phyloP scores from a whole-genome alignment of 2,888 invertebrate species.

The Calameuta filiformis region DNA sequence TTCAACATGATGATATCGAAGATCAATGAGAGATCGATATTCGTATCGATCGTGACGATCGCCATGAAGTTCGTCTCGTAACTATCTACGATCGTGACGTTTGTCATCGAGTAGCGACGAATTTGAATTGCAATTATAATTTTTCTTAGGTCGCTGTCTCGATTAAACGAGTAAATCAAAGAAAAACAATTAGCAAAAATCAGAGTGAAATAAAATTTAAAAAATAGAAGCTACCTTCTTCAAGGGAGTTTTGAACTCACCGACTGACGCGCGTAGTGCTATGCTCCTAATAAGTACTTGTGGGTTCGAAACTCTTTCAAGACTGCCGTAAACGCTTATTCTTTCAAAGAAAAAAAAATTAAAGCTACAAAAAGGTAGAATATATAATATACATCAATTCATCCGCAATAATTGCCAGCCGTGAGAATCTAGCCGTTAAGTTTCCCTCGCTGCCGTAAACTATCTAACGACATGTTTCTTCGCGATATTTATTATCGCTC shows the following conservation, averaged over 20 bases:
- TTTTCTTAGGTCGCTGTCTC: background rate
- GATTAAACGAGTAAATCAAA: background rate
- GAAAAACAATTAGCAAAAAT: background rate
- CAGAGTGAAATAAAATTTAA: constrained; percentile 7
- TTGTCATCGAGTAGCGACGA: background rate
- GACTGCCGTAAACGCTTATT: constrained; percentile 45
- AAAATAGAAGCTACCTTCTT: constrained; percentile 14
- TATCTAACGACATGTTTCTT: background rate
- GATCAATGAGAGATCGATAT: background rate
- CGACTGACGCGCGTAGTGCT: constrained; percentile 29
- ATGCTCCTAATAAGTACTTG: constrained; percentile 17
- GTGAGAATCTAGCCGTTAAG: background rate
- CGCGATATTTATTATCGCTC: background rate
- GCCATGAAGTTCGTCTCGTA: background rate
- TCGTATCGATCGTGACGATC: background rate
- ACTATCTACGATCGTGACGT: background rate
- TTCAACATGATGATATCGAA: background rate
- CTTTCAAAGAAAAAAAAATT: constrained; percentile 6
- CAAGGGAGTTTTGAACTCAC: constrained; percentile 32
- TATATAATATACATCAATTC: background rate
- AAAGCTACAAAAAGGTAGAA: background rate
- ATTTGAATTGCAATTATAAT: background rate
- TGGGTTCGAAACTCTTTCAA: constrained; percentile 41
- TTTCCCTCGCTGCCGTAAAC: background rate
- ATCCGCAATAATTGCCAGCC: constrained; percentile 24